Evolutionary conservation across 2,797 vertebrate genomes (phyloP).

Genomic region (Babyrousa celebensis): DNA sequence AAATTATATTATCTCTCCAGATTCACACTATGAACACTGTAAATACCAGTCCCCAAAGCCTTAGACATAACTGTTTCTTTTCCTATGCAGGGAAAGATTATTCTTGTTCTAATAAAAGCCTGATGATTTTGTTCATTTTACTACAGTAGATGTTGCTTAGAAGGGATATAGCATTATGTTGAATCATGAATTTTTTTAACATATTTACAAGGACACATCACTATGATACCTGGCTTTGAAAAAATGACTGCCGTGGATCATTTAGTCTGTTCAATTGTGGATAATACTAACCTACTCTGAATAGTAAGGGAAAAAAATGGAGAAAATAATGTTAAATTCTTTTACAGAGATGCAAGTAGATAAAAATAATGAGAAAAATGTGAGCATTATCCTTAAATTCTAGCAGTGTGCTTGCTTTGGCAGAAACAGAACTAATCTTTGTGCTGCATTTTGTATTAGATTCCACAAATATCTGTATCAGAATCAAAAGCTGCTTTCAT

Average conservation of each 20-base stretch:
- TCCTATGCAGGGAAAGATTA: neutral
- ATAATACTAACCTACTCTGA: slow-evolving; percentile 39
- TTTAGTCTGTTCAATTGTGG: slow-evolving; percentile 51
- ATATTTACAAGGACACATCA: slow-evolving; percentile 7
- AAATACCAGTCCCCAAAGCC: neutral
- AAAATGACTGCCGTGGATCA: slow-evolving; percentile 31
- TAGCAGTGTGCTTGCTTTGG: slow-evolving; percentile 42
- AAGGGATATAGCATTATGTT: neutral
- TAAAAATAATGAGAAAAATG: slow-evolving; percentile 62
- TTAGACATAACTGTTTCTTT: slow-evolving; percentile 35
- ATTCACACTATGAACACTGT: neutral
- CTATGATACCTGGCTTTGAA: slow-evolving; percentile 45
- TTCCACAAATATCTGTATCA: neutral
- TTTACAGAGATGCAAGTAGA: slow-evolving; percentile 31
- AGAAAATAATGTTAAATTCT: slow-evolving; percentile 30
- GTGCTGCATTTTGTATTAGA: slow-evolving; percentile 45
- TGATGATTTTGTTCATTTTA: slow-evolving; percentile 64
- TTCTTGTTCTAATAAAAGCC: slow-evolving; percentile 16
- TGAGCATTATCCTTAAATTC: slow-evolving; percentile 11
- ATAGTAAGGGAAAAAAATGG: neutral
- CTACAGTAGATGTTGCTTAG: neutral
- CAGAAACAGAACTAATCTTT: slow-evolving; percentile 49
- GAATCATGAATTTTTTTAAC: slow-evolving; percentile 1
- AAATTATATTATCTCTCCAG: neutral
- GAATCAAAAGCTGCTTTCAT: slow-evolving; percentile 70